phyloP scores from a whole-genome alignment of 1,140 invertebrate species.

The Eueides isabella region DNA sequence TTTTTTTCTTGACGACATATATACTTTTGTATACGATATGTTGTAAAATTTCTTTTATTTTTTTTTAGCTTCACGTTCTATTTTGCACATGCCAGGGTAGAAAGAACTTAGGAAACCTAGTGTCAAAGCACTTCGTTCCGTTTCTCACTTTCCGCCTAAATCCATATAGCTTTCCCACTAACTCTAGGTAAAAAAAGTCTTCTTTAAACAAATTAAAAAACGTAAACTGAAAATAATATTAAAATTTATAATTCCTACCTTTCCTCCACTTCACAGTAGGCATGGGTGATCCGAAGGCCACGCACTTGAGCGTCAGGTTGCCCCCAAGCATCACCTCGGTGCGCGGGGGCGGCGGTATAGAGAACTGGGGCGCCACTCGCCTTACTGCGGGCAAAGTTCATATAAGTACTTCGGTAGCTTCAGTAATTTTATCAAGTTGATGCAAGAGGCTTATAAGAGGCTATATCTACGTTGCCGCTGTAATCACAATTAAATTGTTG shows the following conservation, averaged over 20 bases:
- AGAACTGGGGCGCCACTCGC: constrained; percentile 96
- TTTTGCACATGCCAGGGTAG: too few species aligned
- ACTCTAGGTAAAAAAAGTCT: too few species aligned
- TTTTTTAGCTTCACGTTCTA: not conserved
- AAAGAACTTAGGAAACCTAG: not conserved
- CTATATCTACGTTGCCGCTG: not conserved
- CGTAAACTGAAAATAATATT: not conserved
- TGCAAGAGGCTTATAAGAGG: not conserved
- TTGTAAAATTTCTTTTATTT: too few species aligned
- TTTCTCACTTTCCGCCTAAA: not conserved
- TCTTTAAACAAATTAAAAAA: not conserved
- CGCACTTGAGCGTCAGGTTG: constrained; percentile 96
- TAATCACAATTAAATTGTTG: constrained; percentile 8
- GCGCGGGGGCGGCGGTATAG: constrained; percentile 91
- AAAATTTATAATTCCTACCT: constrained; percentile 75
- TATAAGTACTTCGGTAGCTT: not conserved
- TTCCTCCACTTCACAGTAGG: constrained; percentile 98
- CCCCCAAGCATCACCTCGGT: constrained; percentile 95
- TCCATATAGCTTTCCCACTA: too few species aligned
- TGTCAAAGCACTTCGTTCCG: not conserved
- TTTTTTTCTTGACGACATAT: too few species aligned
- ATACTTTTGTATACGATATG: too few species aligned
- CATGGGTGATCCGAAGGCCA: constrained; percentile 98
- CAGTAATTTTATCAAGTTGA: not conserved
- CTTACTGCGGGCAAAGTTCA: constrained; percentile 87